phyloP scores from a whole-genome alignment of 92 coral and sea anemone genomes.

The Siderastrea siderea region DNA sequence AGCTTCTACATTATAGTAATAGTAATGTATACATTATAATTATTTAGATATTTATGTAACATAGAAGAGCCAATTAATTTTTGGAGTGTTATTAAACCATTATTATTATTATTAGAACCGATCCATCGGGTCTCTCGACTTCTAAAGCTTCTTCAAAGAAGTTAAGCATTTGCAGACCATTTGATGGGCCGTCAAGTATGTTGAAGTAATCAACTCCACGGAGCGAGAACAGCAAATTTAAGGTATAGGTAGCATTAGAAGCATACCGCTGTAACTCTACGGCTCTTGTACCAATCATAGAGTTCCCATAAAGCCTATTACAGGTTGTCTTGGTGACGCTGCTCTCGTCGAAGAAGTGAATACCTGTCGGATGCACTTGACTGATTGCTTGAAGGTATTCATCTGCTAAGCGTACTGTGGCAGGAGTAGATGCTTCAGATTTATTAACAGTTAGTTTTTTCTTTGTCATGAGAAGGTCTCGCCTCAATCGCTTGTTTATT shows the following conservation, averaged over 20 bases:
- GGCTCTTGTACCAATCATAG: background rate
- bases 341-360: constrained; percentile 39
- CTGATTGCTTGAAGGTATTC: constrained; percentile 19
- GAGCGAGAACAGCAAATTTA: background rate
- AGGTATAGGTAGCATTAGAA: background rate
- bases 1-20: no score
- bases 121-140: background rate
- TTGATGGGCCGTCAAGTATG: background rate
- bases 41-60: no score
- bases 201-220: background rate
- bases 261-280: background rate
- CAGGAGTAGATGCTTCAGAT: constrained; percentile 9
- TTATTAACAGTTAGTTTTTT: constrained; percentile 25
- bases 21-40: no score
- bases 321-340: background rate
- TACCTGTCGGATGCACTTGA: background rate
- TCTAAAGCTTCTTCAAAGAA: background rate
- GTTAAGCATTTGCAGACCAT: background rate
- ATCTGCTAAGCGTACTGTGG: background rate
- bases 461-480: constrained; percentile 22
- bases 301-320: background rate
- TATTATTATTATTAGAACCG: no score
- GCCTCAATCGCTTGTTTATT: constrained; percentile 15
- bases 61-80: no score
- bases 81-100: no score